Evolutionary conservation across 1,140 invertebrate species (phyloP).

Genomic region (Drosophila parvula): DNA sequence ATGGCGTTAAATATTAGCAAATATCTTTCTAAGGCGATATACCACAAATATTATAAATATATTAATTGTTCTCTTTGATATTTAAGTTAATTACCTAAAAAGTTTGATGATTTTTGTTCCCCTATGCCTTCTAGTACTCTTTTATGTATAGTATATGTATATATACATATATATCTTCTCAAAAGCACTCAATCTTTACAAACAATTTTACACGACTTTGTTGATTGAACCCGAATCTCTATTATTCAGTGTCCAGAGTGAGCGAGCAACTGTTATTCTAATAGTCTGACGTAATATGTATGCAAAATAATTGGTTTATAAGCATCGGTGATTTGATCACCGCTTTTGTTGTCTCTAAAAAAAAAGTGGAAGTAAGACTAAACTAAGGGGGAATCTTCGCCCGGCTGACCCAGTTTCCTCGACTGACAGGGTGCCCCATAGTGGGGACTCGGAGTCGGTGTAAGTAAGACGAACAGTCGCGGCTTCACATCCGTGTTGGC

Average conservation of each 20-base stretch:
- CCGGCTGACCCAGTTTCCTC: constrained; percentile 10
- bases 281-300: constrained; percentile 14
- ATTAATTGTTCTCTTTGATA: not conserved
- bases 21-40: not conserved
- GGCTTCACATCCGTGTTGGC: constrained; percentile 29
- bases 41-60: not conserved
- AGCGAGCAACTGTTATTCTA: not conserved
- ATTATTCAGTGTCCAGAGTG: not conserved
- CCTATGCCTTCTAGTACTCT: not conserved
- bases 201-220: not conserved
- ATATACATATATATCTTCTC: not conserved
- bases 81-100: not conserved
- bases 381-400: not conserved
- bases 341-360: not conserved
- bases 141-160: not conserved
- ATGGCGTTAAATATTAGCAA: not conserved
- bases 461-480: constrained; percentile 19
- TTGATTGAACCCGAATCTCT: not conserved
- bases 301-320: constrained; percentile 11
- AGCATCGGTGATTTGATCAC: not conserved
- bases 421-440: not conserved
- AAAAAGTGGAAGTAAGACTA: not conserved
- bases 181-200: not conserved
- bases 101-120: not conserved
- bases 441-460: constrained; percentile 2